Evolutionary conservation across 2,797 vertebrate genomes (phyloP), one percentile per base, ranked within the genome.

Genomic region (Eospalax fontanierii): DNA sequence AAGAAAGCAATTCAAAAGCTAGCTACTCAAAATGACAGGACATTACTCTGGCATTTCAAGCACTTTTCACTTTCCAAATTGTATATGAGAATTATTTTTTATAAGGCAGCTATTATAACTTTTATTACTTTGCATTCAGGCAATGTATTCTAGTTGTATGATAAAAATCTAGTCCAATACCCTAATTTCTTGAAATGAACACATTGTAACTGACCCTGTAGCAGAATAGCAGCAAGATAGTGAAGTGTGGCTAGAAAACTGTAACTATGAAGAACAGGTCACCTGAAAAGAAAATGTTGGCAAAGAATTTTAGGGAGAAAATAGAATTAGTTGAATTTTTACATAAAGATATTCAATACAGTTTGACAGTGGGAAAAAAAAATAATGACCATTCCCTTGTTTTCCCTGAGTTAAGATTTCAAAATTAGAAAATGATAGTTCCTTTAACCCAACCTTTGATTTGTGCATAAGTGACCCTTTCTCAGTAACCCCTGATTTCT

Each of bases 1-100:
- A 84, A 92, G 7, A 90, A 91, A 96, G 22, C 82, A 88, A 43
- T 94, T 91, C 95, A 54, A 97, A 95, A 92, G 88, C 93, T 1
- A 96, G 89, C 2, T 38, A 95, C 61, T 35, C 7, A 57, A 92
- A 95, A 90, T 66, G 46, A 84, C 4, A 87, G 16, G 35, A 94
- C 95, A 98, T 93, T 2, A 1, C 9, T 91, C 4, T 90, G 79
- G 38, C 33, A 54, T 91, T 40, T 96, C 24, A 75, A 87, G 1
- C 75, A 33, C 0, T 92, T 95, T 96, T 93, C 11, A 16, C 1
- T 91, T 87, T 94, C 75, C 85, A 84, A 97, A 94, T 91, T 93
- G 65, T 82, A 8, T 75, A 85, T 38, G 92, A 14, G 1, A 93
- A 11, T 76, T 97, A 19, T 66, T 11, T 78, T 21, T 86, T 68